Evolutionary conservation across 2,113 vertebrate genomes (phyloP).

Genomic region (Thymallus thymallus): DNA sequence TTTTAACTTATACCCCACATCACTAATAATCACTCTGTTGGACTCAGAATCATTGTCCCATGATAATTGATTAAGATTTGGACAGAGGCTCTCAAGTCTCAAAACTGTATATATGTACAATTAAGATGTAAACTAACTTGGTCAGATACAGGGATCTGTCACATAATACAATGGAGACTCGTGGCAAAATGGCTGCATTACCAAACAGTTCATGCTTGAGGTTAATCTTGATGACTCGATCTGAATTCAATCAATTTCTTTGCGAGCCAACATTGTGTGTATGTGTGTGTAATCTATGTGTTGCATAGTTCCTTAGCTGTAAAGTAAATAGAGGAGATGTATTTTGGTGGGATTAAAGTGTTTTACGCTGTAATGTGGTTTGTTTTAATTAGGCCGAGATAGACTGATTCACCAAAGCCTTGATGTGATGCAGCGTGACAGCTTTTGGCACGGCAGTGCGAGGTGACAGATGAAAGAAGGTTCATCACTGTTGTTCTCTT

Average conservation of each 20-base stretch:
- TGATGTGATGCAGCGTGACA: slow-evolving; percentile 12
- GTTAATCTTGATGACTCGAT: too few species aligned
- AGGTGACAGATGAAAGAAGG: slow-evolving; percentile 27
- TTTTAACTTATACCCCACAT: slow-evolving; percentile 8
- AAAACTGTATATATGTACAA: too few species aligned
- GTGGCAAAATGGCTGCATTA: too few species aligned
- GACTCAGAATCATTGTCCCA: too few species aligned
- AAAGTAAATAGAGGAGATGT: not conserved
- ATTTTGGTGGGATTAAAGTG: not conserved
- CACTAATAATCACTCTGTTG: too few species aligned
- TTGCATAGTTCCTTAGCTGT: not conserved
- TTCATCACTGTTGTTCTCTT: slow-evolving; percentile 14
- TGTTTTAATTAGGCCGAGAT: slow-evolving; percentile 13
- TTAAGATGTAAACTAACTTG: too few species aligned
- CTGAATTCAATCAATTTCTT: too few species aligned
- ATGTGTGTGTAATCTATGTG: not conserved
- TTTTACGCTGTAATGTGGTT: not conserved
- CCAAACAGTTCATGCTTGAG: too few species aligned
- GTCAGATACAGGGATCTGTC: too few species aligned
- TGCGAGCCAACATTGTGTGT: not conserved
- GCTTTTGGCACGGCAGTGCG: not conserved
- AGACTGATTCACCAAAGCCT: slow-evolving; percentile 5
- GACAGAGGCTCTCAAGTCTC: too few species aligned
- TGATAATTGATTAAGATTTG: not conserved
- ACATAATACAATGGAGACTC: too few species aligned